Evolutionary conservation across 2,797 vertebrate genomes (phyloP), one percentile per base, ranked within the genome.

Genomic region (Coilia nasus): DNA sequence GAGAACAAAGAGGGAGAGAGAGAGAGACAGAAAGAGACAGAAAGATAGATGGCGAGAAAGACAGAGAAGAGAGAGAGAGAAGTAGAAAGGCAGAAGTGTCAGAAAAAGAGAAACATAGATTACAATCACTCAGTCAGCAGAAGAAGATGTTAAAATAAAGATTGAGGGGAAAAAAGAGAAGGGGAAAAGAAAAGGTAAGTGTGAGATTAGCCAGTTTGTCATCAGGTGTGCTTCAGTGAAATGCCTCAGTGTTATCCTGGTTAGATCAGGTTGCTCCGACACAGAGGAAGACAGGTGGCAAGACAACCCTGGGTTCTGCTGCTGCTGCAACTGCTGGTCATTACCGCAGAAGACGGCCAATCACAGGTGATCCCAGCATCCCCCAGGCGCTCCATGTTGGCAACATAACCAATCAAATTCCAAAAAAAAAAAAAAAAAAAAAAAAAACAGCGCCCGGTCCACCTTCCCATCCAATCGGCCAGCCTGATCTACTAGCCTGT

Each of bases 401-500:
- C 41, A 35, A 78, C 67, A 19, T 15, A 31, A 31, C 31, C 71
- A 78, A 78, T 78, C 71, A 44, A 44, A 78, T 31, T 31, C 28
- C 67, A 6, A n/a, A n/a, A n/a, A n/a, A n/a, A n/a, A n/a, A n/a
- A n/a, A n/a, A n/a, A n/a, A n/a, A n/a, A 75, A 41, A 35, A 4
- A 47, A 3, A 47, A 4, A 4, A 54, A 78, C 17, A 41, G 35
- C 31, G 25, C 35, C 35, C 35, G 35, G 35, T 41, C 35, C 35
- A 41, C 35, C 35, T 5, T 6, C 17, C 6, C 6, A 25, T 41
- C 31, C 31, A 44, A 44, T 78, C 71, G 7, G 17, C 71, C 71
- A 78, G 71, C 71, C 71, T 78, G 71, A 78, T 78, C 71, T 78
- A 78, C 31, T 78, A 78, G 35, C 71, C 17, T 78, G 71, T 44